Evolutionary conservation across 2,888 invertebrate species (phyloP).

Genomic region (Osedax fenrisi): DNA sequence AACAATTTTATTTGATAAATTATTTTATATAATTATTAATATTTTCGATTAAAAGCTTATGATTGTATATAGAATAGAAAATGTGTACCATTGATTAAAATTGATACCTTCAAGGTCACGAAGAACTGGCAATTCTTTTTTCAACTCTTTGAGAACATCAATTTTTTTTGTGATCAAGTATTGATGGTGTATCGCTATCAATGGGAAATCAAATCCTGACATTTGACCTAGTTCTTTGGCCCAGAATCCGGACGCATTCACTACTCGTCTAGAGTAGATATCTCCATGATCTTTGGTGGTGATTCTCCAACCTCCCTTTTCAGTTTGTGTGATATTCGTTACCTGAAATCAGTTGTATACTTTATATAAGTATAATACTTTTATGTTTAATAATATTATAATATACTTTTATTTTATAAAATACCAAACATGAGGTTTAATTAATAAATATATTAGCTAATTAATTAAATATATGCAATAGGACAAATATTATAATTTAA

Average conservation of each 20-base stretch:
- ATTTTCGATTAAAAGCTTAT: too few species aligned
- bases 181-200: conserved; percentile 52
- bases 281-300: conserved; percentile 42
- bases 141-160: conserved; percentile 40
- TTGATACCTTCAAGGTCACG: conserved; percentile 47
- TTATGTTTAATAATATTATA: too few species aligned
- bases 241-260: conserved; percentile 52
- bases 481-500: too few species aligned
- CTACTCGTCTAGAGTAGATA: conserved; percentile 46
- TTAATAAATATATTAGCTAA: too few species aligned
- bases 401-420: too few species aligned
- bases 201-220: conserved; percentile 48
- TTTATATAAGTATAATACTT: too few species aligned
- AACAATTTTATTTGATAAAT: too few species aligned
- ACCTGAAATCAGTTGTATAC: too few species aligned
- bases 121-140: conserved; percentile 49
- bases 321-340: conserved; percentile 38
- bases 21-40: too few species aligned
- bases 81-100: background rate
- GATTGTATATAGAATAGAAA: too few species aligned
- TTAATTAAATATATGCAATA: too few species aligned
- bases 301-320: conserved; percentile 45
- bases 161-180: conserved; percentile 49
- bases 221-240: conserved; percentile 50
- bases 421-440: too few species aligned